phyloP scores from a whole-genome alignment of 2,797 vertebrate species.

The Carduelis carduelis region DNA sequence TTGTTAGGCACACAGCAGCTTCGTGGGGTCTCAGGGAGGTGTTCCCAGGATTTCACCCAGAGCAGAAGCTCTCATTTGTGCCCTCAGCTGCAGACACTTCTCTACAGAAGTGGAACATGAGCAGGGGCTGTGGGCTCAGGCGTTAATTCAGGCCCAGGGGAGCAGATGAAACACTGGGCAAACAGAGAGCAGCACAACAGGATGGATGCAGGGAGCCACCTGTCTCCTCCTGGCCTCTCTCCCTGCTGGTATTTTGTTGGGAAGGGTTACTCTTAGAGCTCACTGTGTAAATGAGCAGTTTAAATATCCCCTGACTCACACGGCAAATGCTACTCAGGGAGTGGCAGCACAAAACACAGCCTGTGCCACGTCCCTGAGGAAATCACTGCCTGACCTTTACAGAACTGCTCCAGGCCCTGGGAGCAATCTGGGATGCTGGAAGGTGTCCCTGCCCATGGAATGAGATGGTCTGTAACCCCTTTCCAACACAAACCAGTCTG shows the following conservation, averaged over 20 bases:
- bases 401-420: neutral
- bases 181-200: neutral
- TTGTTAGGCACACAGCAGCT: neutral
- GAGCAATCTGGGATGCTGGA: neutral
- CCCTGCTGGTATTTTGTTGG: neutral
- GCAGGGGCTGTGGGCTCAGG: neutral
- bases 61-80: neutral
- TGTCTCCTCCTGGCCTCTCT: neutral
- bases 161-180: neutral
- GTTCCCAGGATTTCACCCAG: neutral
- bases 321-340: neutral
- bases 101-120: neutral
- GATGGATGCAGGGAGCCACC: neutral
- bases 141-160: neutral
- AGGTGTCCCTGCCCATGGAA: neutral
- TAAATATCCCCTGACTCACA: conserved; percentile 48
- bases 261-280: neutral
- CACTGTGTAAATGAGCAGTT: neutral
- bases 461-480: neutral
- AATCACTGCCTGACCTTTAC: conserved; percentile 5
- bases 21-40: neutral
- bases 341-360: neutral
- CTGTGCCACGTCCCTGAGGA: neutral
- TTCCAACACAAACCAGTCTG: neutral
- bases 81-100: neutral